phyloP scores from a whole-genome alignment of 1,140 invertebrate genomes.

The Diachasma alloeum region DNA sequence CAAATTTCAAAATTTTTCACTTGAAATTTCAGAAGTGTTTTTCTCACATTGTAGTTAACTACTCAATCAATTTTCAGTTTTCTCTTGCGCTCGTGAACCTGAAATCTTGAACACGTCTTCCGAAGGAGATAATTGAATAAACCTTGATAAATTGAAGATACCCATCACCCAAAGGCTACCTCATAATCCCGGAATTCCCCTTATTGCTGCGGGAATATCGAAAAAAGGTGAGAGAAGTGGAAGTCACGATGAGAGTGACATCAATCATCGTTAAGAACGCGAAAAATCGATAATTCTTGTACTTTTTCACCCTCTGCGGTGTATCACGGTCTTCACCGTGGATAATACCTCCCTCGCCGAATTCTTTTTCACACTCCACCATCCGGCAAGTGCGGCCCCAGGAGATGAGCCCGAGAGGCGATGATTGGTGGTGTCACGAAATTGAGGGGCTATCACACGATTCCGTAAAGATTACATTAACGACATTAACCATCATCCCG shows the following conservation, averaged over 20 bases:
- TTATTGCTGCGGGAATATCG: background rate
- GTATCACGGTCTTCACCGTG: background rate
- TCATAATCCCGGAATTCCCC: background rate
- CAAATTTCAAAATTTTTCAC: no score
- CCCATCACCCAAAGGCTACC: no score
- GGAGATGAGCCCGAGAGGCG: background rate
- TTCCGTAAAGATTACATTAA: background rate
- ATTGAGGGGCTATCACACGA: background rate
- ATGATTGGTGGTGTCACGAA: background rate
- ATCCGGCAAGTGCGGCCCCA: background rate
- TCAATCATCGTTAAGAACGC: slow-evolving; percentile 30
- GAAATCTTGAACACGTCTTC: no score
- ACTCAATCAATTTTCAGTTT: no score
- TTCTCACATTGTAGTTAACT: no score
- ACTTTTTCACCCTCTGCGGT: background rate
- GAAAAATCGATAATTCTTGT: slow-evolving; percentile 20
- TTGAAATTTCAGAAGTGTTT: no score
- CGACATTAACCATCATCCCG: background rate
- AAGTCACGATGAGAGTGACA: slow-evolving; percentile 5
- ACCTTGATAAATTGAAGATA: no score
- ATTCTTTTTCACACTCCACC: background rate
- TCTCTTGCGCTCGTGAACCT: no score
- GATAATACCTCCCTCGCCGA: background rate
- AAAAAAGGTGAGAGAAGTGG: background rate
- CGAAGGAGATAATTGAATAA: no score